Conservation (phyloP, 2,797 vertebrate genomes). For the Chlorospingus semifuscus region DNA sequence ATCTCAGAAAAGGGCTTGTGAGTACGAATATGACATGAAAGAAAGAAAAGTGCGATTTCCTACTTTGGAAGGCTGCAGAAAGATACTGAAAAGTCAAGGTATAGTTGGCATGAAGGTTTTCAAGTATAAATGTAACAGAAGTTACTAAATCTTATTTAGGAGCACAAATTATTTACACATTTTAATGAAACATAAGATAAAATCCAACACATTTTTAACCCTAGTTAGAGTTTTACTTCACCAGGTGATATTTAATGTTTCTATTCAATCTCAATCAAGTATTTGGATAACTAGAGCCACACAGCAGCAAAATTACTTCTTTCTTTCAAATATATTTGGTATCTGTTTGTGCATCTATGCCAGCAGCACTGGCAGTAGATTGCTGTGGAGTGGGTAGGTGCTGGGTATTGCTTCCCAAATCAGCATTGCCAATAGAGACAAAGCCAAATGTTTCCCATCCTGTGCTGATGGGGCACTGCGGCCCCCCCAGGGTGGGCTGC, state of each 20-base stretch:
- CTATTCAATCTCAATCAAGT: neutral
- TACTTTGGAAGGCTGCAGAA: neutral
- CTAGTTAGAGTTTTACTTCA: neutral
- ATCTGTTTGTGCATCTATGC: neutral
- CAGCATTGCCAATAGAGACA: neutral
- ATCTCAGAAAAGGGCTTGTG: neutral
- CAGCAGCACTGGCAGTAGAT: neutral
- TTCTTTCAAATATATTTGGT: neutral
- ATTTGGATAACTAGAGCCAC: neutral
- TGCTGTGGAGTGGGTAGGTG: neutral
- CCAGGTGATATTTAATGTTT: neutral
- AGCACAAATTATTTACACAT: neutral
- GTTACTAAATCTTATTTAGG: neutral
- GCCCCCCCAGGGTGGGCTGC: neutral
- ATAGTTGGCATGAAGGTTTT: neutral
- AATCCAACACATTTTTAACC: neutral
- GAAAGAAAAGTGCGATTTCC: neutral
- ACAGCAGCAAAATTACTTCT: neutral
- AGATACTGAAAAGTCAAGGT: neutral
- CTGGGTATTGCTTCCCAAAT: neutral
- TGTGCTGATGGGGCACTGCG: neutral
- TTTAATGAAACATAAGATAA: neutral
- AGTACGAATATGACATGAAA: neutral
- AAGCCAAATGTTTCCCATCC: neutral
- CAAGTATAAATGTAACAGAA: neutral